A percentile compares a stretch with the other conserved stretches of the same genome.
phyloP scores from a whole-genome alignment of 1,140 invertebrate species.

The roundworm (Caenorhabditis elegans) region WBcel235 BX284606.5:16486001-16486500 shows the following conservation, averaged over 20 bases:
- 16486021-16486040: too few relatives aligned
- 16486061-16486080: not conserved
- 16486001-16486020: too few relatives aligned
- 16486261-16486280: too few relatives aligned
- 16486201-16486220: not conserved
- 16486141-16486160: not conserved
- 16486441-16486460: too few relatives aligned
- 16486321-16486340: too few relatives aligned
- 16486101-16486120: not conserved
- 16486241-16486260: constrained; percentile 13
- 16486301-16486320: not conserved
- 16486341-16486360: too few relatives aligned
- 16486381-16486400: too few relatives aligned
- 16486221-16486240: not conserved
- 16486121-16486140: not conserved
- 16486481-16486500: too few relatives aligned
- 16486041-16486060: not conserved
- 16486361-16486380: not conserved
- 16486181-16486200: not conserved
- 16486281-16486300: not conserved
- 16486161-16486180: not conserved
- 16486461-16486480: too few relatives aligned
- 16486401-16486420: too few relatives aligned
- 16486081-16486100: not conserved
- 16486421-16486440: too few relatives aligned